These are phyloP conservation scores for Microtus pennsylvanicus DNA, from an alignment of 2,113 vertebrate genomes.

Conservation along the genomic window DNA sequence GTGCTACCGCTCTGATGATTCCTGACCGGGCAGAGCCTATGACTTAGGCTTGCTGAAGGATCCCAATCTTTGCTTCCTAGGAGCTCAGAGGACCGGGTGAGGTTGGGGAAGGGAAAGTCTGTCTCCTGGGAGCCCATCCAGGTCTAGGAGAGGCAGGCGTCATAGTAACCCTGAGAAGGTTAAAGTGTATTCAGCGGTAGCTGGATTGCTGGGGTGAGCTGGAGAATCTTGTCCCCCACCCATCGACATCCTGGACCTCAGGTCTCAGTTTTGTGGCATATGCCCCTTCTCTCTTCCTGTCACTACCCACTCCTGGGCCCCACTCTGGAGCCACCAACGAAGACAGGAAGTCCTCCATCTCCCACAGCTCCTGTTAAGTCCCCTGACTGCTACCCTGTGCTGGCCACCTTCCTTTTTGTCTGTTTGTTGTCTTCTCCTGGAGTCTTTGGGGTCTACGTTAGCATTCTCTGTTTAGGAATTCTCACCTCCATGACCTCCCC, in stretches of 20 bases:
- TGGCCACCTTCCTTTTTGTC: rapidly evolving
- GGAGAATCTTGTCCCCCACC: neutral
- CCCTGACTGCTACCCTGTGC: neutral
- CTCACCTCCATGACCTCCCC: neutral
- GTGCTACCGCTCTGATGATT: neutral
- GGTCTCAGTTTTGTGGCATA: neutral
- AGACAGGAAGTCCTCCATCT: neutral
- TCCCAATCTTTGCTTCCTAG: neutral
- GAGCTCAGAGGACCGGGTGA: neutral
- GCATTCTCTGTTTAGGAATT: neutral
- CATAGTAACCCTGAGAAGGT: rapidly evolving
- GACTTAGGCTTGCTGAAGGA: neutral
- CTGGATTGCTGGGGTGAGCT: neutral
- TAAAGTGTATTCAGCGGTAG: neutral
- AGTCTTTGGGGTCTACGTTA: neutral
- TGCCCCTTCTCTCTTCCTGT: neutral
- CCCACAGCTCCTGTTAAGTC: neutral
- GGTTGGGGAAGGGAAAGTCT: neutral
- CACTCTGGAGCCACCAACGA: neutral
- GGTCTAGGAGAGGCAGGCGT: neutral
- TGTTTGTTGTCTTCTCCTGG: rapidly evolving
- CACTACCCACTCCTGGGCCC: neutral
- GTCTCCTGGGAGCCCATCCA: neutral
- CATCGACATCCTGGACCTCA: neutral
- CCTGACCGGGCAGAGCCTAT: rapidly evolving